A percentile compares a stretch with the other conserved stretches of the same genome.
These are phyloP conservation scores for Diceros bicornis DNA, from an alignment of 2,797 vertebrate species.

Conservation along the genomic window DNA sequence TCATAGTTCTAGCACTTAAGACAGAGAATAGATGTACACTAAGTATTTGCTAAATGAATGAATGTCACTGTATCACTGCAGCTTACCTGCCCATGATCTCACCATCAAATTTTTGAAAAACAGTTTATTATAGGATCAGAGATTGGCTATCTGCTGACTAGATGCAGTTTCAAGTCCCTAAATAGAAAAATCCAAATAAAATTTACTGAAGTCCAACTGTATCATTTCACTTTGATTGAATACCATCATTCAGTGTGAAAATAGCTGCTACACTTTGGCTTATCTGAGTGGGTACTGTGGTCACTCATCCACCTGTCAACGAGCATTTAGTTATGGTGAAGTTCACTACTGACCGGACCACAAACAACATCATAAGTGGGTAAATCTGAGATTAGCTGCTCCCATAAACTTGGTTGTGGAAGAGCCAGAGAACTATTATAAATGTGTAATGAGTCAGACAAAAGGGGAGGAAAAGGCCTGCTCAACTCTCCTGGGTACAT, in stretches of 20 bases:
- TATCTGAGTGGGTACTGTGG: background rate
- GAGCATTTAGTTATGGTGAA: background rate
- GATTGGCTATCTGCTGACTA: background rate
- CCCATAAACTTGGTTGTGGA: background rate
- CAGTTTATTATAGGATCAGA: background rate
- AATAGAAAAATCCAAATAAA: slow-evolving; percentile 9
- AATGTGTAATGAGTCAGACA: background rate
- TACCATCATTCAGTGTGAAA: background rate
- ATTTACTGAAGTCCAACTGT: background rate
- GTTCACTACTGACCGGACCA: background rate
- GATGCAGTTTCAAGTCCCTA: background rate
- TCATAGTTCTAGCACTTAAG: background rate
- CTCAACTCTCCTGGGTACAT: background rate
- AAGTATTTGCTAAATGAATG: background rate
- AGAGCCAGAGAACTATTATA: background rate
- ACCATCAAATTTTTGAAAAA: background rate
- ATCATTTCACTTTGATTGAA: background rate
- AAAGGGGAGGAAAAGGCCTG: background rate
- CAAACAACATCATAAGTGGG: background rate
- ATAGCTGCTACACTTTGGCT: background rate
- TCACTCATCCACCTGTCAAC: background rate
- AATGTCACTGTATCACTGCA: background rate
- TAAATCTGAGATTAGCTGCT: background rate
- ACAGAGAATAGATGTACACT: background rate
- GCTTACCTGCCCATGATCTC: background rate